These are phyloP conservation scores for Palythoa heliodiscus DNA, from an alignment of 92 coral and sea anemone species.

Conservation along the genomic window DNA sequence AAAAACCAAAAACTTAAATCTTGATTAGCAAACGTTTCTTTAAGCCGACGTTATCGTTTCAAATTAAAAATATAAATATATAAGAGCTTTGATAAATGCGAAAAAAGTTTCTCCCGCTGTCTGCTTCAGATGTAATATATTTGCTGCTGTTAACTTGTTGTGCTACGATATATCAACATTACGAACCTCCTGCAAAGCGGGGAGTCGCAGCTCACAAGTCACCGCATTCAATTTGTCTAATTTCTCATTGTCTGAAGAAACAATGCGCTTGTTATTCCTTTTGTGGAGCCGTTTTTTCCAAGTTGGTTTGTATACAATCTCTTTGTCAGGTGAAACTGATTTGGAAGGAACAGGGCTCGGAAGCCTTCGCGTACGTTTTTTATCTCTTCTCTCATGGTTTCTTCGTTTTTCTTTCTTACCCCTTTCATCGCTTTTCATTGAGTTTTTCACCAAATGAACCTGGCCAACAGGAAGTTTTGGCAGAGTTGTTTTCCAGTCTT, in stretches of 20 bases:
- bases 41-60: not conserved
- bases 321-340: slow-evolving; percentile 31
- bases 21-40: not conserved
- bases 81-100: slow-evolving; percentile 9
- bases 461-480: slow-evolving; percentile 38
- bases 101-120: not conserved
- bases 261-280: slow-evolving; percentile 27
- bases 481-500: slow-evolving; percentile 30
- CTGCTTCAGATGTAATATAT: not conserved
- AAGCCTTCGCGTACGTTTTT: slow-evolving; percentile 11
- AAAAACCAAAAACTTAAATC: not conserved
- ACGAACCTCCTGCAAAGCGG: slow-evolving; percentile 42
- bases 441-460: slow-evolving; percentile 44
- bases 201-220: slow-evolving; percentile 35
- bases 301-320: not conserved
- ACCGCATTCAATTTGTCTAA: slow-evolving; percentile 28
- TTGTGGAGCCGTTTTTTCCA: slow-evolving; percentile 46
- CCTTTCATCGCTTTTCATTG: slow-evolving; percentile 26
- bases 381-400: slow-evolving; percentile 25
- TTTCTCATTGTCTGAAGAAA: slow-evolving; percentile 29
- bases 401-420: slow-evolving; percentile 40
- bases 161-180: slow-evolving; percentile 13
- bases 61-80: not conserved
- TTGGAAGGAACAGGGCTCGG: slow-evolving; percentile 28
- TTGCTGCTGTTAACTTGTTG: not conserved